Evolutionary conservation across 2,888 invertebrate genomes (phyloP).

Genomic region (Cephus rjabovi): DNA sequence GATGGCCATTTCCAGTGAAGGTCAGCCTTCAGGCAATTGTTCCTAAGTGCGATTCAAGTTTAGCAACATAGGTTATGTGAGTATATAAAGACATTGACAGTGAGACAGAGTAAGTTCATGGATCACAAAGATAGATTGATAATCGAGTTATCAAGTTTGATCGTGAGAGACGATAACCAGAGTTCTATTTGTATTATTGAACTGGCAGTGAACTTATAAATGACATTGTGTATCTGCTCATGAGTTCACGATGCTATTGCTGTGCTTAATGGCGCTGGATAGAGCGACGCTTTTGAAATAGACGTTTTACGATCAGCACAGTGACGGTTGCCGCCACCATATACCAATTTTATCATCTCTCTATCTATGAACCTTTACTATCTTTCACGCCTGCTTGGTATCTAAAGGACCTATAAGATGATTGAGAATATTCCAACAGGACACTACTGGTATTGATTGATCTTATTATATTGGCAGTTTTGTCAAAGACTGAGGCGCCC

Average conservation of each 20-base stretch:
- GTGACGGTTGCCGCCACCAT: background rate
- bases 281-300: background rate
- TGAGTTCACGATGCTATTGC: background rate
- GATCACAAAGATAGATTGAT: background rate
- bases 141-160: background rate
- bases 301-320: background rate
- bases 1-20: conserved; percentile 26
- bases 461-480: background rate
- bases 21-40: conserved; percentile 42
- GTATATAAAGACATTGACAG: background rate
- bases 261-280: background rate
- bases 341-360: background rate
- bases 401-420: background rate
- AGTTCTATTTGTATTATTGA: background rate
- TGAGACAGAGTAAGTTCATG: background rate
- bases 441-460: background rate
- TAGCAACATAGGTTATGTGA: background rate
- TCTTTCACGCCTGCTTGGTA: background rate
- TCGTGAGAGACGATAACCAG: background rate
- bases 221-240: background rate
- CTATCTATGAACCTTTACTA: background rate
- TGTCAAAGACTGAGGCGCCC: background rate
- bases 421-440: background rate
- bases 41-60: conserved; percentile 49
- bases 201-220: background rate